These are phyloP conservation scores for Nemoura dubitans DNA, from an alignment of 2,888 invertebrate genomes.

Conservation along the genomic window DNA sequence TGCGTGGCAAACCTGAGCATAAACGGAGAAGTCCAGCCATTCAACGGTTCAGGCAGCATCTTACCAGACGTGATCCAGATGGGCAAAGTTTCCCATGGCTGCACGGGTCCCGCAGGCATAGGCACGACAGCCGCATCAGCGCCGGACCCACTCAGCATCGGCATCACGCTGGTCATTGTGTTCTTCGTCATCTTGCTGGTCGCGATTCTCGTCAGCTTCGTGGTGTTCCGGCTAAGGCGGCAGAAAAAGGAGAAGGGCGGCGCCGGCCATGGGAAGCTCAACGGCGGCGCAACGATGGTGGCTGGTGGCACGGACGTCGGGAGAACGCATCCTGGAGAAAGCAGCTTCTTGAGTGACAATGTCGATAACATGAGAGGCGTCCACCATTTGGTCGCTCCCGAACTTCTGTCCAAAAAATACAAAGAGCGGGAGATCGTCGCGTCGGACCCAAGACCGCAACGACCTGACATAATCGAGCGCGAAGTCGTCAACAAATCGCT, in stretches of 20 bases:
- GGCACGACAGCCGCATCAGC: conserved; percentile 79
- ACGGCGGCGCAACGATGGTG: conserved; percentile 74
- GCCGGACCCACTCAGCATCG: conserved; percentile 89
- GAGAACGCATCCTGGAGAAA: conserved; percentile 61
- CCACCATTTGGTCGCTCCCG: conserved; percentile 85
- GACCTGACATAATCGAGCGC: conserved; percentile 93
- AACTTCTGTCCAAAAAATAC: conserved; percentile 87
- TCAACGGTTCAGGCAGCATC: conserved; percentile 86
- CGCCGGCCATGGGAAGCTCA: conserved; percentile 78
- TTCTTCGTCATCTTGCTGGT: conserved; percentile 91
- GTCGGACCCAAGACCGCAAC: conserved; percentile 72
- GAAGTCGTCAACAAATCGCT: conserved; percentile 88
- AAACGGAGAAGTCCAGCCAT: conserved; percentile 88
- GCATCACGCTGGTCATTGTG: conserved; percentile 91
- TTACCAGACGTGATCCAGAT: conserved; percentile 74
- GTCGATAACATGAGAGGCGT: conserved; percentile 78
- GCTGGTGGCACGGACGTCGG: conserved; percentile 72
- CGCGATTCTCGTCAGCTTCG: conserved; percentile 88
- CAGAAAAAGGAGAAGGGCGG: conserved; percentile 86
- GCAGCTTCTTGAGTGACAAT: conserved; percentile 74
- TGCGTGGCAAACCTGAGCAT: conserved; percentile 90
- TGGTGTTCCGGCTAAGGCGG: conserved; percentile 88
- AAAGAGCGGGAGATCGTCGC: conserved; percentile 83
- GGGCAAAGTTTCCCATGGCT: conserved; percentile 80
- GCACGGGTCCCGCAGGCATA: conserved; percentile 75